These are phyloP conservation scores for Hippocampus mohnikei DNA, from an alignment of 2,113 vertebrate genomes.

Conservation along the genomic window DNA sequence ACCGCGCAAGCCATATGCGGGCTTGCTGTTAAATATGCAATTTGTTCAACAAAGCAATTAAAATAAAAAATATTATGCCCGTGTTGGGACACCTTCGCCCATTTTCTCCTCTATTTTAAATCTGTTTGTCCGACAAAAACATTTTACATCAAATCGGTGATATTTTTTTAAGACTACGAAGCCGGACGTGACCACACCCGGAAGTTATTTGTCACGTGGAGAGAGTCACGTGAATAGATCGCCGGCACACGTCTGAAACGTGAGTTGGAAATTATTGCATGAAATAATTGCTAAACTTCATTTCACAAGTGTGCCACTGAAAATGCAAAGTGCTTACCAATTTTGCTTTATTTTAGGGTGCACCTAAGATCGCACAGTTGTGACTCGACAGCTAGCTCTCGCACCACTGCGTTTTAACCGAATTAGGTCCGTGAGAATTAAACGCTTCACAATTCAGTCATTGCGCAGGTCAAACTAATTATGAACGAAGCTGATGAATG, in stretches of 20 bases:
- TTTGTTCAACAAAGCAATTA: too few relatives aligned
- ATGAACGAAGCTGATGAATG: background rate
- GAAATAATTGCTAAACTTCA: background rate
- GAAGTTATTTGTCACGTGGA: constrained; percentile 10
- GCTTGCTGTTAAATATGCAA: too few relatives aligned
- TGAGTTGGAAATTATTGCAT: background rate
- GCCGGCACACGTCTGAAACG: constrained; percentile 8
- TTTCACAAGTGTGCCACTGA: background rate
- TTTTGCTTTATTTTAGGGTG: background rate
- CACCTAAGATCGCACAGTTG: background rate
- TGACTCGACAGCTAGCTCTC: background rate
- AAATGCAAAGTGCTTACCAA: background rate
- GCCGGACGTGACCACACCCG: background rate
- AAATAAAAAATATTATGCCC: too few relatives aligned
- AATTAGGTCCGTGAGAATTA: background rate
- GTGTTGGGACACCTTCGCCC: background rate
- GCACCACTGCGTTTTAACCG: background rate
- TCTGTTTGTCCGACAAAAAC: background rate
- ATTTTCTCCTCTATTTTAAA: background rate
- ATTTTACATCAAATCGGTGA: background rate
- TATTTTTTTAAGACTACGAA: background rate
- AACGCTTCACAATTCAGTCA: background rate
- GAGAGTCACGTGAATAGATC: constrained; percentile 15
- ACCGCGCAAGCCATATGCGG: background rate
- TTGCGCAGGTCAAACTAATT: background rate